Conservation (phyloP, 2,113 vertebrate species). For the Rhineura floridana region DNA sequence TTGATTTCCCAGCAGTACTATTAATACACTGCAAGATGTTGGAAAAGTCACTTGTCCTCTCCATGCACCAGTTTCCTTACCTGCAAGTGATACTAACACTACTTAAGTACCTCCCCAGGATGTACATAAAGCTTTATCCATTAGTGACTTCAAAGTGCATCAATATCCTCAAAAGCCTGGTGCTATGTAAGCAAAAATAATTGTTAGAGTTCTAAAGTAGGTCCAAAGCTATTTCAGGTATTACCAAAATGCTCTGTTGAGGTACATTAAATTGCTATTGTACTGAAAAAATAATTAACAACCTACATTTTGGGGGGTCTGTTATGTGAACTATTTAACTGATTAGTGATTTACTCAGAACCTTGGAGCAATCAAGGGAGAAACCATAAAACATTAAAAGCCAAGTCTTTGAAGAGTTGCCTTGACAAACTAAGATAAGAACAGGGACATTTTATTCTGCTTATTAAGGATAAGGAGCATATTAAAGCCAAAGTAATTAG, state of each 20-base stretch:
- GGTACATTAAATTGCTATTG: constrained; percentile 64
- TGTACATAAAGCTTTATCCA: constrained; percentile 60
- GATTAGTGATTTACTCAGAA: constrained; percentile 75
- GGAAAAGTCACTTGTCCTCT: constrained; percentile 49
- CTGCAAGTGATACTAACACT: constrained; percentile 17
- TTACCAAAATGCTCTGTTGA: constrained; percentile 64
- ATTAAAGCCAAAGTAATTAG: constrained; percentile 51
- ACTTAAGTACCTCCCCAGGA: constrained; percentile 39
- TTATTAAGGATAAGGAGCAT: constrained; percentile 45
- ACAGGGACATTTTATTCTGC: constrained; percentile 58
- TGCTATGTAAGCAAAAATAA: constrained; percentile 68
- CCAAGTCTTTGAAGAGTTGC: constrained; percentile 70
- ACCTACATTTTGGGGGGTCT: constrained; percentile 65
- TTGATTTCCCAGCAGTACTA: constrained; percentile 45
- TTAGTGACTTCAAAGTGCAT: constrained; percentile 59
- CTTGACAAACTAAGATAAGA: constrained; percentile 64
- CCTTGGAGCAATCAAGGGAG: constrained; percentile 72
- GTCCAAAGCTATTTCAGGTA: constrained; percentile 66
- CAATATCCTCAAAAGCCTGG: constrained; percentile 49
- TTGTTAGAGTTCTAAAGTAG: constrained; percentile 50
- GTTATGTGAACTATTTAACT: constrained; percentile 72
- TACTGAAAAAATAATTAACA: constrained; percentile 75
- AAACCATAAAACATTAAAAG: constrained; percentile 76
- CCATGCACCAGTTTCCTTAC: constrained; percentile 43
- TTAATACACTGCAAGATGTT: constrained; percentile 12